Base-by-base conservation (phyloP, 1,140 invertebrate species). In the Drosophila mauritiana region DNA sequence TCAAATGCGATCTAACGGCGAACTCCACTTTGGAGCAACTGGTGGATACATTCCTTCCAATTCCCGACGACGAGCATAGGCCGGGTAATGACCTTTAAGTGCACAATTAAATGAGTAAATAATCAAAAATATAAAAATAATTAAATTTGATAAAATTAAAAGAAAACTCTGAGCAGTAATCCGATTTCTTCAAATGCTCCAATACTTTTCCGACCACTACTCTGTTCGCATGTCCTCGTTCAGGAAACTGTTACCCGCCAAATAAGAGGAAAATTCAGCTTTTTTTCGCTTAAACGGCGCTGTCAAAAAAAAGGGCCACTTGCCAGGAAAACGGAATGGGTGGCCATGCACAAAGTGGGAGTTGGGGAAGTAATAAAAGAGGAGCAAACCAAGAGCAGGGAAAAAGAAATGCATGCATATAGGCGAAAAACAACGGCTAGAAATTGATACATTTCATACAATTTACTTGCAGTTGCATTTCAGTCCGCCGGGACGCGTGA, bases 361-460 rank as follows among this genome's bases (percentile, higher is more conserved):
- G 27, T 34, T 34, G 48, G 27, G 11, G 34, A 34, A 34, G n/a
- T 34, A 51, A 51, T 34, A 34, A 51, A 34, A 12, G n/a, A 34
- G 48, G 27, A n/a, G 43, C 70, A 54, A 22, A 22, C 20, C 20
- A 22, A 22, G 20, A 22, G 70, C 70, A 65, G 54, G 34, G 6
- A n/a, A 34, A 25, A 25, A 22, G 20, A 17, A 46, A 45, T 59
- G 22, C 22, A 53, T 61, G 22, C 49, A 63, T 27, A 43, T 27
- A 27, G 48, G 10, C 25, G 37, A 56, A 72, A 72, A 70, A 74
- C 59, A 77, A 80, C 72, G 77, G 62, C 73, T 69, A 86, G 78
- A 86, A 86, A 86, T 86, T 86, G 82, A 86, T 86, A 86, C 78
- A 88, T 86, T 86, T 76, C 70, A 65, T 42, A 42, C 63, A 86